Percentiles rank a stretch among this genome's conserved stretches.
These are phyloP conservation scores for Umimayanthus chanpuru DNA, from an alignment of 92 coral and sea anemone species.

Conservation along the genomic window DNA sequence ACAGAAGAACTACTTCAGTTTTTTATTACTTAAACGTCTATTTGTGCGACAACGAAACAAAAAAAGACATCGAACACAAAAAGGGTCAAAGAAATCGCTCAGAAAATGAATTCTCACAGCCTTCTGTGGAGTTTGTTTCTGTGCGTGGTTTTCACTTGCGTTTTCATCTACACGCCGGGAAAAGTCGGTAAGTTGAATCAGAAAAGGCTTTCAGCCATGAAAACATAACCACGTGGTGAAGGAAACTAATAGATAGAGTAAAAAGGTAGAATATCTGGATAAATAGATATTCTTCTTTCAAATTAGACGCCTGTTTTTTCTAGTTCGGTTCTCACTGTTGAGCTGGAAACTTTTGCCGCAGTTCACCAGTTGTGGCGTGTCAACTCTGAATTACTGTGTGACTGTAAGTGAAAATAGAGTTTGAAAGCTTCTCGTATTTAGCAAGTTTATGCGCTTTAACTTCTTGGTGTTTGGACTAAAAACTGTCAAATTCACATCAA, in stretches of 20 bases:
- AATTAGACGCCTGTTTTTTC: neutral
- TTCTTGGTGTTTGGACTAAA: too few relatives aligned
- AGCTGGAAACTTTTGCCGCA: neutral
- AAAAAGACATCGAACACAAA: neutral
- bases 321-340: neutral
- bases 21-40: neutral
- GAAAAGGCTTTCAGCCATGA: neutral
- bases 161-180: neutral
- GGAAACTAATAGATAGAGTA: neutral
- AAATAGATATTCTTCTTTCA: neutral
- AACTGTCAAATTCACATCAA: too few relatives aligned
- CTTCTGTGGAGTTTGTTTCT: neutral
- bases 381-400: neutral
- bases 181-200: neutral
- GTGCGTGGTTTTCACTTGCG: neutral
- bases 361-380: conserved; percentile 7
- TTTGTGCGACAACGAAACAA: neutral
- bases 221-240: conserved; percentile 27
- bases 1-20: neutral
- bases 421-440: neutral
- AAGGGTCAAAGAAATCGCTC: neutral
- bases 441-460: neutral
- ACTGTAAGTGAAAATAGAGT: too few relatives aligned
- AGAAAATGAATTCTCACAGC: conserved; percentile 19
- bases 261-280: neutral